phyloP scores from a whole-genome alignment of 2,888 invertebrate genomes.

The Strigamia crassipes region DNA sequence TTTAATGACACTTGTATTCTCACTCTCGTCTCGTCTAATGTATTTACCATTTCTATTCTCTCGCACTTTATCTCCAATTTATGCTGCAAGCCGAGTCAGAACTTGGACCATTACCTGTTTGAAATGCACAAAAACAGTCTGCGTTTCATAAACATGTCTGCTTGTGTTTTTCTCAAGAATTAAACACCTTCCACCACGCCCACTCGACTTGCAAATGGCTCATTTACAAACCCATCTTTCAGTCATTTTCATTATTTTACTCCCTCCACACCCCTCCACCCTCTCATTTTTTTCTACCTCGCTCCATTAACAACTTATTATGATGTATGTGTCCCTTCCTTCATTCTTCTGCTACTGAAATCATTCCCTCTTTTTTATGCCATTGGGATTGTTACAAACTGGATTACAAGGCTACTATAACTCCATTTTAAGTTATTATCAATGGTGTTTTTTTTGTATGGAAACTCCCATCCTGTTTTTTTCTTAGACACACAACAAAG shows the following conservation, averaged over 20 bases:
- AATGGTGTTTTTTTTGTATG: neutral
- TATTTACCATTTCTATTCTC: conserved; percentile 23
- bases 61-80: conserved; percentile 10
- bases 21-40: neutral
- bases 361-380: conserved; percentile 13
- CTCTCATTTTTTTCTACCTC: neutral
- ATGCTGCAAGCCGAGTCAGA: conserved; percentile 19
- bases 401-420: conserved; percentile 30
- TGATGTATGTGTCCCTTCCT: conserved; percentile 40
- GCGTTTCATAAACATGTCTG: conserved; percentile 40
- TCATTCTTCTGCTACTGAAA: conserved; percentile 37
- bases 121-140: conserved; percentile 39
- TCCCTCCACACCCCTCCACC: neutral
- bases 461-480: neutral
- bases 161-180: conserved; percentile 42
- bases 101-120: conserved; percentile 8
- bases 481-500: neutral
- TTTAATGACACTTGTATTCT: conserved; percentile 30
- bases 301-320: conserved; percentile 34
- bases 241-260: conserved; percentile 42
- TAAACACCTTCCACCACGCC: conserved; percentile 40
- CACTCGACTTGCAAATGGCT: conserved; percentile 39
- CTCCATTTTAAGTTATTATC: neutral
- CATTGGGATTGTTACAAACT: neutral
- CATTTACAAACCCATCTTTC: conserved; percentile 42